Evolutionary conservation across 2,888 invertebrate species (phyloP).

Genomic region (Tuberolachnus salignus): DNA sequence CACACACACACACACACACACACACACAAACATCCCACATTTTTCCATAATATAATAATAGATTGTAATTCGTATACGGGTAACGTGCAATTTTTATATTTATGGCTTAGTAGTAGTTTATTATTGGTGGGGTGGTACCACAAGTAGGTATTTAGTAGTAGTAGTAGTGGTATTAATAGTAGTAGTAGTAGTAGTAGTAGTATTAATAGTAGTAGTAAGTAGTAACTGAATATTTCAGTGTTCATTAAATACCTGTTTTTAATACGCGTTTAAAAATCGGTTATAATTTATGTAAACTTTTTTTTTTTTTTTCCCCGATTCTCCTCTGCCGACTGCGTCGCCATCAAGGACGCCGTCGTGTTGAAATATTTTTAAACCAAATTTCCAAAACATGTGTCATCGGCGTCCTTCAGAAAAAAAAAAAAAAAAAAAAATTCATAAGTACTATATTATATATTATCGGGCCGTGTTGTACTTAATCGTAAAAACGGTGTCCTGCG

Average conservation of each 20-base stretch:
- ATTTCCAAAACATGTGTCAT: conserved; percentile 46
- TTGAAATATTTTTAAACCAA: conserved; percentile 46
- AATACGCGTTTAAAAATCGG: conserved; percentile 45
- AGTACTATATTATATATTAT: too few species aligned
- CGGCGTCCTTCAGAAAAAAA: conserved; percentile 24
- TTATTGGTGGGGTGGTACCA: not conserved
- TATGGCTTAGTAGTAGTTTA: not conserved
- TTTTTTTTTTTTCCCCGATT: conserved; percentile 33
- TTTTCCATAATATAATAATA: not conserved
- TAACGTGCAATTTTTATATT: not conserved
- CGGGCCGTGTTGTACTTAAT: too few species aligned
- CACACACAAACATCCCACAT: not conserved
- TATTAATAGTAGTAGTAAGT: not conserved
- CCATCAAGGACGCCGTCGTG: conserved; percentile 29
- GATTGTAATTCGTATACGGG: conserved; percentile 4
- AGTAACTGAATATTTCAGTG: conserved; percentile 22
- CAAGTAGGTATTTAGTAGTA: not conserved
- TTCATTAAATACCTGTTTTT: conserved; percentile 45
- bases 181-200: not conserved
- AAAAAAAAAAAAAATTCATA: not conserved
- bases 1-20: not conserved
- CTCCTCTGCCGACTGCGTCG: not conserved
- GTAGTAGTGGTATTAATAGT: not conserved
- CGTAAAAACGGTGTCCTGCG: not conserved
- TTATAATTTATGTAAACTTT: conserved; percentile 43